Conservation (phyloP, 2,888 invertebrate species). For the Cephus spinipes region DNA sequence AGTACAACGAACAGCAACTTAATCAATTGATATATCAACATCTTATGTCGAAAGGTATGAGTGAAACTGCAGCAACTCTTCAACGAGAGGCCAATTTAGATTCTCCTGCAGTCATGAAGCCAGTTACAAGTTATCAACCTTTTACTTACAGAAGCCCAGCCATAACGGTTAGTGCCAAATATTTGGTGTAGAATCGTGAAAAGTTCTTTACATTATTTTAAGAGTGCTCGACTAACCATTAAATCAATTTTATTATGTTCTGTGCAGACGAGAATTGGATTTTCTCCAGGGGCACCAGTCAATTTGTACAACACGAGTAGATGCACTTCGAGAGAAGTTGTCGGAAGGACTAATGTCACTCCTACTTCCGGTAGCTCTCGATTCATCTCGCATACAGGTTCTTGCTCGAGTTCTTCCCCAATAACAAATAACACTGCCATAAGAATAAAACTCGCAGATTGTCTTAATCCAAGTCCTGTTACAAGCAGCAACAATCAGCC, state of each 20-base stretch:
- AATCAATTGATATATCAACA: conserved; percentile 93
- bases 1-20: conserved; percentile 93
- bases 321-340: conserved; percentile 49
- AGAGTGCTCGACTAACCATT: conserved; percentile 3
- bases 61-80: conserved; percentile 79
- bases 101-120: conserved; percentile 66
- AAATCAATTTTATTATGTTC: conserved; percentile 12
- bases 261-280: conserved; percentile 49
- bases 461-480: conserved; percentile 49
- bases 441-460: conserved; percentile 56
- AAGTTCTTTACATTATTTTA: not conserved
- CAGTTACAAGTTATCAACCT: conserved; percentile 56
- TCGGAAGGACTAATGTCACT: conserved; percentile 45
- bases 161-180: conserved; percentile 42
- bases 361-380: conserved; percentile 55
- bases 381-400: conserved; percentile 54
- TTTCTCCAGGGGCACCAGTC: conserved; percentile 60
- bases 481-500: conserved; percentile 49
- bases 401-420: conserved; percentile 44
- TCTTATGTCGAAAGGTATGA: conserved; percentile 80
- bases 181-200: not conserved
- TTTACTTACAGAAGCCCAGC: conserved; percentile 60
- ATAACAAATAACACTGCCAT: conserved; percentile 45
- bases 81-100: conserved; percentile 82
- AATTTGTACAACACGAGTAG: conserved; percentile 59